Evolutionary conservation across 2,888 invertebrate species (phyloP).

Genomic region (Molorchus minor): DNA sequence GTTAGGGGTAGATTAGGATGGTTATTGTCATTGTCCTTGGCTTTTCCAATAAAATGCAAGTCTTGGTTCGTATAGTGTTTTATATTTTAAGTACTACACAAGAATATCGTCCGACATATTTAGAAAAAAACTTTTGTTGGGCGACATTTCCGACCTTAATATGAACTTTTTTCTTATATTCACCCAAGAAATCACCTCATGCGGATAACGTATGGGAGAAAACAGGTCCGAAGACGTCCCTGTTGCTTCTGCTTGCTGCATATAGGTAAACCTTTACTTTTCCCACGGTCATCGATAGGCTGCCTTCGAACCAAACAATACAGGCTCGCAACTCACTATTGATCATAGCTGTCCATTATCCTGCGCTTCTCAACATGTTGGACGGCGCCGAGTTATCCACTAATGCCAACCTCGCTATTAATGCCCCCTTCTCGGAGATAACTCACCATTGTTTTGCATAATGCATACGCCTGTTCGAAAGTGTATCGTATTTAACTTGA

Average conservation of each 20-base stretch:
- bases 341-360: constrained; percentile 58
- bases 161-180: too few species aligned
- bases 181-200: too few species aligned
- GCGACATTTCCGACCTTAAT: too few species aligned
- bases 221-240: too few species aligned
- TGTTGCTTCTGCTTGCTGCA: constrained; percentile 30
- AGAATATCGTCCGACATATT: too few species aligned
- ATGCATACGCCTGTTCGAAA: constrained; percentile 25
- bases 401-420: constrained; percentile 44
- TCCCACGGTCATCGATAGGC: constrained; percentile 58
- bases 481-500: constrained; percentile 25
- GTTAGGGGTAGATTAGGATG: too few species aligned
- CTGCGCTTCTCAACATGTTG: constrained; percentile 53
- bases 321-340: constrained; percentile 58
- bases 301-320: constrained; percentile 55
- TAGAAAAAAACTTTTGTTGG: too few species aligned
- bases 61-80: too few species aligned
- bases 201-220: too few species aligned
- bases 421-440: constrained; percentile 42
- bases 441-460: constrained; percentile 50
- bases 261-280: constrained; percentile 54
- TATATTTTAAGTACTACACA: too few species aligned
- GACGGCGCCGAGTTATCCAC: constrained; percentile 46
- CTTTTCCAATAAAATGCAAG: too few species aligned
- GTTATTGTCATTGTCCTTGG: too few species aligned